These are phyloP conservation scores for Drosophila sp. DNA, from an alignment of 1,140 invertebrate genomes.

Conservation along the genomic window DNA sequence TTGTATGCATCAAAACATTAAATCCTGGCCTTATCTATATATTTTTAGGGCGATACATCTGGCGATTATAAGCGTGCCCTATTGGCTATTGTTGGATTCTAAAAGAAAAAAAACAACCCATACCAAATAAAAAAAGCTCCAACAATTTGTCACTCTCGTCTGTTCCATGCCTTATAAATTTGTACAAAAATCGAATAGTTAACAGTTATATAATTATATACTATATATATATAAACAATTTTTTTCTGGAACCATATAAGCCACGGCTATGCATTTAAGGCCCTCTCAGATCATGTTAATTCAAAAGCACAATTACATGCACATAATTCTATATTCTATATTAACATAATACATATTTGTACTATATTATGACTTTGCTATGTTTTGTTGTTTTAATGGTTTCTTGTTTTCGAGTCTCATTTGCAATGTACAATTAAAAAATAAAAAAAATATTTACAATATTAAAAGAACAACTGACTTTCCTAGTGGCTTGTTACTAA, in stretches of 20 bases:
- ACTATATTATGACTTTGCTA: slow-evolving; percentile 29
- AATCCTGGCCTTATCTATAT: slow-evolving; percentile 80
- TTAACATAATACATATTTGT: slow-evolving; percentile 22
- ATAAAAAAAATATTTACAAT: slow-evolving; percentile 36
- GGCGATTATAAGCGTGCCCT: slow-evolving; percentile 96
- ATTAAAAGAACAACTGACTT: slow-evolving; percentile 36
- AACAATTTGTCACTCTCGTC: slow-evolving; percentile 55
- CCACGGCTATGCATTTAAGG: slow-evolving; percentile 65
- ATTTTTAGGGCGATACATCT: slow-evolving; percentile 93
- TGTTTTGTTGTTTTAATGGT: slow-evolving; percentile 48
- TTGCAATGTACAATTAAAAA: slow-evolving; percentile 45
- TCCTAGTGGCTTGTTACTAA: slow-evolving; percentile 49
- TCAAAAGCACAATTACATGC: slow-evolving; percentile 62
- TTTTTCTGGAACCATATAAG: slow-evolving; percentile 53
- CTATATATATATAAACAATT: slow-evolving; percentile 34
- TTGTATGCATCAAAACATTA: slow-evolving; percentile 69
- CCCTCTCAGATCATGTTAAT: slow-evolving; percentile 63
- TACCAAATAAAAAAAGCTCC: slow-evolving; percentile 45
- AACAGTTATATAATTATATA: slow-evolving; percentile 21
- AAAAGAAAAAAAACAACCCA: slow-evolving; percentile 40
- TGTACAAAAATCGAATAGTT: slow-evolving; percentile 70
- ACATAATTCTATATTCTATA: slow-evolving; percentile 49
- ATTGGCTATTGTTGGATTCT: slow-evolving; percentile 90
- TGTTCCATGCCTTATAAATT: slow-evolving; percentile 69
- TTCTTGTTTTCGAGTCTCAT: slow-evolving; percentile 61